phyloP scores from a whole-genome alignment of 2,797 vertebrate species.

The Phrynocephalus forsythii region DNA sequence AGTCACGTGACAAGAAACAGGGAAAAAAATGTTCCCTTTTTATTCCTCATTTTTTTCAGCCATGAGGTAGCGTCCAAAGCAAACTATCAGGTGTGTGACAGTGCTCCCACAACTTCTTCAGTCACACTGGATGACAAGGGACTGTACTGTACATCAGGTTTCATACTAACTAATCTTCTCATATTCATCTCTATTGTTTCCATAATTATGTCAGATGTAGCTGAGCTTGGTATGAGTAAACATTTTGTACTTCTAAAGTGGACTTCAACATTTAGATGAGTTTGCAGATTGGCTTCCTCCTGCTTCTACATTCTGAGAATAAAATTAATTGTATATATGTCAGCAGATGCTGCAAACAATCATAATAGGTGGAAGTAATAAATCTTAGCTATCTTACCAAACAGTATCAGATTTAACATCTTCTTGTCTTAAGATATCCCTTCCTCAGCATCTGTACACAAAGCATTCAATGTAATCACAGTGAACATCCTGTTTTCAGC shows the following conservation, averaged over 20 bases:
- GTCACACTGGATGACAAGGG: neutral
- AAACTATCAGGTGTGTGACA: neutral
- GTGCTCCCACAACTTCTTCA: constrained; percentile 5
- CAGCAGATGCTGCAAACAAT: constrained; percentile 46
- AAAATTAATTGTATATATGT: constrained; percentile 58
- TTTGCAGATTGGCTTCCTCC: constrained; percentile 47
- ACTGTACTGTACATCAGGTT: neutral
- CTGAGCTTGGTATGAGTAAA: constrained; percentile 44
- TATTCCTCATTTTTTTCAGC: too few species aligned
- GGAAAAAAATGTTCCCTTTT: too few species aligned
- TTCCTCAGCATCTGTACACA: constrained; percentile 8
- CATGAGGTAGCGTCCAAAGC: neutral
- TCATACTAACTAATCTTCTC: constrained; percentile 33
- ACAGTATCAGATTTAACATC: neutral
- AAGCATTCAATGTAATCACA: constrained; percentile 8
- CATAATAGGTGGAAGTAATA: constrained; percentile 42
- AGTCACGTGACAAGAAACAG: too few species aligned
- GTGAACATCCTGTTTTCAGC: neutral
- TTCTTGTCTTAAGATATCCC: neutral
- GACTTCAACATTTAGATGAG: constrained; percentile 32
- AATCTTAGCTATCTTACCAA: constrained; percentile 44
- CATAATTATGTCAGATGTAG: constrained; percentile 42
- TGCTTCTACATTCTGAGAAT: constrained; percentile 42
- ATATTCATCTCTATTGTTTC: constrained; percentile 38
- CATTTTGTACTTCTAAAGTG: constrained; percentile 49